Evolutionary conservation across 2,888 invertebrate species (phyloP), one percentile per base, ranked within the genome.

Genomic region (Lasius fuliginosus): DNA sequence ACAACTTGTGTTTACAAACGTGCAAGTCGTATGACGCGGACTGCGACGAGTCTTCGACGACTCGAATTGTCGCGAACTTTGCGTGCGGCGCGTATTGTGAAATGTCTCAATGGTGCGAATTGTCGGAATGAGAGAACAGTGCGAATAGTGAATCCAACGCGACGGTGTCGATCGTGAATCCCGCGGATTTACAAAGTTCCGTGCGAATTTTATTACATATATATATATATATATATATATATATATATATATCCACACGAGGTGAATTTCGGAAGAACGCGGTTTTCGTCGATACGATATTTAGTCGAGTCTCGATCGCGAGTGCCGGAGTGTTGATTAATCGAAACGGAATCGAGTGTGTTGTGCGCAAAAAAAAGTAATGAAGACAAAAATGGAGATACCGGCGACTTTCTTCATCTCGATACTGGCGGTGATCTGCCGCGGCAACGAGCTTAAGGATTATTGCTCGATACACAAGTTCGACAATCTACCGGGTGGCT

Each of bases 381-480:
- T 23, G 27, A 68, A 1, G 27, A 68, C 23, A 62, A 75, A 42
- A 36, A 74, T 62, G 60, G 87, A 76, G 49, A 89, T 87, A 86
- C 67, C 83, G 69, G 49, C 56, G 56, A 30, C 64, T 8, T 46
- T 85, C n/a, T 18, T 85, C 60, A 62, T 90, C 49, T 68, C 87
- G 49, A 30, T 91, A 9, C 8, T 85, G n/a, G 36, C 53, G 2
- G 36, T 83, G 18, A 68, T 82, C 30, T 84, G 85, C 27, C 73
- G n/a, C 30, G 88, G 83, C 27, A 92, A 92, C 85, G 94, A 94
- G 86, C 89, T 94, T 12, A 93, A 94, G 87, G 95, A 96, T 91
- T 97, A 97, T 94, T 97, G 97, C 93, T 96, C 96, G 36, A 95
- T 95, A 88, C 96, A 97, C 94, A 96, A 95, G 56, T 96, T 96